Evolutionary conservation across 2,113 vertebrate species (phyloP).

Genomic region (Lagopus muta): DNA sequence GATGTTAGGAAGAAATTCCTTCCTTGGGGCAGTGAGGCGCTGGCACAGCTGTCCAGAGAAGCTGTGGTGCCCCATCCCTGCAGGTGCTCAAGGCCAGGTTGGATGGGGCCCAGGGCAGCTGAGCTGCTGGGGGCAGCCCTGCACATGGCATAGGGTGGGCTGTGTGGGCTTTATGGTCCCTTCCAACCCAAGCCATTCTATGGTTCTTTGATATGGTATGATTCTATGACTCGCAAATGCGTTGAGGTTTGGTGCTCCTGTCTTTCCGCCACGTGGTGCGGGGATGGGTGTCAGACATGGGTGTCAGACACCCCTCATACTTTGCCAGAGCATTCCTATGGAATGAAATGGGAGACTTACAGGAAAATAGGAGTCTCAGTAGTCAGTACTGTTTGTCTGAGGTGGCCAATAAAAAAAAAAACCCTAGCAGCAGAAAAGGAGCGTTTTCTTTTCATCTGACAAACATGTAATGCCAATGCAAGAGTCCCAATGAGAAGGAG

Average conservation of each 20-base stretch:
- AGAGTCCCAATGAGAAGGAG: not conserved
- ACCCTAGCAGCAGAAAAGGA: not conserved
- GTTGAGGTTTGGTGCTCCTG: not conserved
- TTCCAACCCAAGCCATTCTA: too few relatives aligned
- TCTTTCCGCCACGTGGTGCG: not conserved
- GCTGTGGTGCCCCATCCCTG: too few relatives aligned
- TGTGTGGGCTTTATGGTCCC: too few relatives aligned
- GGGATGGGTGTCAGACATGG: not conserved
- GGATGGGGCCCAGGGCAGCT: too few relatives aligned
- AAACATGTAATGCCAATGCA: not conserved
- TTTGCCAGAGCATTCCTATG: not conserved
- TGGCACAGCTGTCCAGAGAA: too few relatives aligned
- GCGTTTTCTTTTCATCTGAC: not conserved
- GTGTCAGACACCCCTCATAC: fast-evolving
- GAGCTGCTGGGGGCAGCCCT: too few relatives aligned
- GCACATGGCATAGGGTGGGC: too few relatives aligned
- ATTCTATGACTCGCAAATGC: not conserved
- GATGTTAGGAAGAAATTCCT: too few relatives aligned
- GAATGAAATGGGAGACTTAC: not conserved
- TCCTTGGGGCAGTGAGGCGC: too few relatives aligned
- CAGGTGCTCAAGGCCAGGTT: too few relatives aligned
- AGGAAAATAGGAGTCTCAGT: not conserved
- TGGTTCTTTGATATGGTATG: too few relatives aligned
- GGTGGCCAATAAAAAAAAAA: not conserved
- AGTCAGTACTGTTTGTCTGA: not conserved